phyloP scores from a whole-genome alignment of 2,113 vertebrate species.

The Apistogramma diplotaenia region DNA sequence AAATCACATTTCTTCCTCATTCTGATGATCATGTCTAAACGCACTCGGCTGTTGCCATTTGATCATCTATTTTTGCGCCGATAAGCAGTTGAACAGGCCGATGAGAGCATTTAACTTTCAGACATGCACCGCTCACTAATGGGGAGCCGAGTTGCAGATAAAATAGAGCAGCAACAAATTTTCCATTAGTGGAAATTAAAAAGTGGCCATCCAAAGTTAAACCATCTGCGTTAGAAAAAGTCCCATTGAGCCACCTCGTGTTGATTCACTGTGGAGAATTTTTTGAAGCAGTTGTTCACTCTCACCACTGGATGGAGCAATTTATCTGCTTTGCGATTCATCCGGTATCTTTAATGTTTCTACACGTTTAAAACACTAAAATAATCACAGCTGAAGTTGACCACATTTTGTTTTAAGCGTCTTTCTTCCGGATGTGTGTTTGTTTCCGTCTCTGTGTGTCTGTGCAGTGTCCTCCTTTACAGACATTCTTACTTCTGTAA shows the following conservation, averaged over 20 bases:
- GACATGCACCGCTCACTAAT: neutral
- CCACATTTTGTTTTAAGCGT: neutral
- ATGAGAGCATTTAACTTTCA: neutral
- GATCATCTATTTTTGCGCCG: neutral
- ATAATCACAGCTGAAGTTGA: neutral
- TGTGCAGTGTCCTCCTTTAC: neutral
- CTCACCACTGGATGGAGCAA: slow-evolving; percentile 58
- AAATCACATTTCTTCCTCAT: neutral
- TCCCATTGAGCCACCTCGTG: neutral
- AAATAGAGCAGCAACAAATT: neutral
- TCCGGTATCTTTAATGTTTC: neutral
- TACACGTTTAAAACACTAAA: neutral
- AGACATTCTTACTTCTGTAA: slow-evolving; percentile 51
- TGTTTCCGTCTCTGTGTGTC: neutral
- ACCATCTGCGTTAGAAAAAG: neutral
- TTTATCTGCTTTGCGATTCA: neutral
- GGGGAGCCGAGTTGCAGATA: neutral
- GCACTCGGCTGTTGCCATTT: neutral
- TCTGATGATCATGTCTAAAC: neutral
- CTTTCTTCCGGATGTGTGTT: neutral
- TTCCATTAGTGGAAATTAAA: neutral
- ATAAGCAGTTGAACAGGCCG: neutral
- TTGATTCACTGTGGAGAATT: neutral
- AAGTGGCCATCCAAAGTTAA: neutral
- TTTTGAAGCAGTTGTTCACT: neutral